Percentiles rank a stretch among this genome's conserved stretches.
phyloP scores from a whole-genome alignment of 2,113 vertebrate genomes.

The Heteronetta atricapilla region DNA sequence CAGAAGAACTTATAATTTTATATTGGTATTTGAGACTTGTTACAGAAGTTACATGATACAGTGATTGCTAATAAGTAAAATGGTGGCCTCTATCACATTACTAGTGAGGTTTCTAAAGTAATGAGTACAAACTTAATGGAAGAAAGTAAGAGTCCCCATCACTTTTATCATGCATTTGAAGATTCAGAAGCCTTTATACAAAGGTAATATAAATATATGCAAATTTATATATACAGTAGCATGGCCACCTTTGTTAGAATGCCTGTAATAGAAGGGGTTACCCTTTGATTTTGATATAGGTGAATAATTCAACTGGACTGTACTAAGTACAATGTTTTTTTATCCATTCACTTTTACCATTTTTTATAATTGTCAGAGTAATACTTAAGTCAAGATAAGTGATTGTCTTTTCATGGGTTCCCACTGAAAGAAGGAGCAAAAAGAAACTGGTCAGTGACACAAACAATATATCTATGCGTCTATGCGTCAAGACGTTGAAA shows the following conservation, averaged over 20 bases:
- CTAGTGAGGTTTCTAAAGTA: too few species aligned
- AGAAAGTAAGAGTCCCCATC: background rate
- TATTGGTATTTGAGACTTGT: too few species aligned
- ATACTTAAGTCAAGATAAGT: constrained; percentile 8
- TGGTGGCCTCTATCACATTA: too few species aligned
- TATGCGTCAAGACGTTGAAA: constrained; percentile 40
- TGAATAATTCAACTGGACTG: constrained; percentile 78
- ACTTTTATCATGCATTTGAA: constrained; percentile 63
- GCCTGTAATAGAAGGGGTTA: constrained; percentile 71
- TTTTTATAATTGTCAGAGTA: constrained; percentile 66
- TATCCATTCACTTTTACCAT: constrained; percentile 64
- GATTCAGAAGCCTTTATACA: constrained; percentile 62
- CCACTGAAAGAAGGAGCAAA: constrained; percentile 35
- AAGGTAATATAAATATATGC: constrained; percentile 78
- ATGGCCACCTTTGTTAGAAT: constrained; percentile 75
- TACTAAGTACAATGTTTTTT: constrained; percentile 72
- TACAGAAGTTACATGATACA: too few species aligned
- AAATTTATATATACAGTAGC: constrained; percentile 76
- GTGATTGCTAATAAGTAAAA: too few species aligned
- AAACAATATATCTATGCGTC: background rate
- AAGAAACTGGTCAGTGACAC: constrained; percentile 21
- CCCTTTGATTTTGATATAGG: constrained; percentile 72
- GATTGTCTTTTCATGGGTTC: constrained; percentile 33
- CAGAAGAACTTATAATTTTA: too few species aligned
- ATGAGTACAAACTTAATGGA: too few species aligned